Conservation (phyloP, 2,888 invertebrate genomes). For the Tholera decimalis region DNA sequence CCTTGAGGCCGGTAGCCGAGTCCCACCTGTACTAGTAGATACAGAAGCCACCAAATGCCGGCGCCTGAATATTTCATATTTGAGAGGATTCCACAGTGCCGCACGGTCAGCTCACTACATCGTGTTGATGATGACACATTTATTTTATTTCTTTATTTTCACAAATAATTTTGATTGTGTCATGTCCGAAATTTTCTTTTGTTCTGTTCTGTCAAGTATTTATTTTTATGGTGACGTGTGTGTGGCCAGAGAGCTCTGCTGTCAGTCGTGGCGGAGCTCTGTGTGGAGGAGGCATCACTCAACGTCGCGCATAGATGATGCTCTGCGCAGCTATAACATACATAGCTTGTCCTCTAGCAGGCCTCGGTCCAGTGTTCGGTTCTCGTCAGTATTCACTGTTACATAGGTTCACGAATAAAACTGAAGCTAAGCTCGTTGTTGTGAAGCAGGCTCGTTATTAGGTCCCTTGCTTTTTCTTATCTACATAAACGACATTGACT, state of each 20-base stretch:
- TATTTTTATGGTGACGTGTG: slow-evolving; percentile 61
- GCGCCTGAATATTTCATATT: slow-evolving; percentile 77
- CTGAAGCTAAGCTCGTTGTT: no score
- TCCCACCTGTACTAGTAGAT: slow-evolving; percentile 84
- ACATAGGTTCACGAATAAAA: no score
- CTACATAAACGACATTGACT: no score
- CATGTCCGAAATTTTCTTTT: slow-evolving; percentile 81
- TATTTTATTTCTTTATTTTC: slow-evolving; percentile 61
- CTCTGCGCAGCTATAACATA: not conserved
- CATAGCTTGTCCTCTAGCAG: not conserved
- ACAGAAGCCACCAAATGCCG: slow-evolving; percentile 79
- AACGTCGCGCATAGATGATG: slow-evolving; percentile 11
- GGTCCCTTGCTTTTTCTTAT: no score
- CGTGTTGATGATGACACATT: slow-evolving; percentile 58
- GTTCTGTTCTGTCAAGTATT: slow-evolving; percentile 71
- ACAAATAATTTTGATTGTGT: slow-evolving; percentile 76
- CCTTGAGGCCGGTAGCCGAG: no score
- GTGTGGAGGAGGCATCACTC: slow-evolving; percentile 8
- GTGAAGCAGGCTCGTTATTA: no score
- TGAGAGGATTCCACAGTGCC: slow-evolving; percentile 59
- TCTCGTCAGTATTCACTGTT: no score
- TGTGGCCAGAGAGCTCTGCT: slow-evolving; percentile 64
- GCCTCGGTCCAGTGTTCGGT: no score
- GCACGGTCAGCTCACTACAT: slow-evolving; percentile 71
- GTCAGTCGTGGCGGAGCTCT: slow-evolving; percentile 37